phyloP scores from a whole-genome alignment of 2,888 invertebrate species.

The Mesochorus sp. region DNA sequence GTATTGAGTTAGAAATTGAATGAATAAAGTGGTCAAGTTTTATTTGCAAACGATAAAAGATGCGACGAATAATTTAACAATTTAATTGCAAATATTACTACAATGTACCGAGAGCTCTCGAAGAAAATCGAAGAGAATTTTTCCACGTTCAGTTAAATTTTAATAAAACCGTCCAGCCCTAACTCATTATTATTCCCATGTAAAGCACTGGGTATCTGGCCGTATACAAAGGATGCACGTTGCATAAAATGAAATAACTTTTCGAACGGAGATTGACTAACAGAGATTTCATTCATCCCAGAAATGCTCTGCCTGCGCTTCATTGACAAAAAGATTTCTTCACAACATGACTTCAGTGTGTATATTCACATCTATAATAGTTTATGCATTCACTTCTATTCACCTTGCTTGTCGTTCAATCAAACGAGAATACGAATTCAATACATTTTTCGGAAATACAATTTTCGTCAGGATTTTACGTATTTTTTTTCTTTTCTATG shows the following conservation, averaged over 20 bases:
- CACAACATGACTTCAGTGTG: slow-evolving; percentile 3
- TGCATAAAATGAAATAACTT: slow-evolving; percentile 9
- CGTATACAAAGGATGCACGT: neutral
- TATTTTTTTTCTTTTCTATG: neutral
- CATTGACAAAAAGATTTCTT: neutral
- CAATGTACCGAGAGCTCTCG: neutral
- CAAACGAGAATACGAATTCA: neutral
- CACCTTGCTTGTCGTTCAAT: neutral
- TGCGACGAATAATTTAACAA: slow-evolving; percentile 1
- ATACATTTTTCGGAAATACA: neutral
- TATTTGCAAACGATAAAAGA: neutral
- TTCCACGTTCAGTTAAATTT: too few species aligned
- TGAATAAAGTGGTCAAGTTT: too few species aligned
- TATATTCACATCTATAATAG: neutral
- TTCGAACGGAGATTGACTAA: neutral
- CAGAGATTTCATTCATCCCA: slow-evolving; percentile 33
- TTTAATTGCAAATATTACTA: slow-evolving; percentile 40
- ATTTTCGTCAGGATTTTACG: neutral
- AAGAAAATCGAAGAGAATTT: slow-evolving; percentile 20
- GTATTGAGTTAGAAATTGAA: too few species aligned
- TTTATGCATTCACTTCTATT: neutral
- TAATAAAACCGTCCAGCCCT: slow-evolving; percentile 22
- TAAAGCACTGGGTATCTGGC: neutral
- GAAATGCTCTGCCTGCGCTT: slow-evolving; percentile 11
- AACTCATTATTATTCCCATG: slow-evolving; percentile 27